phyloP scores from a whole-genome alignment of 1,140 invertebrate genomes.

The Pseudachorutes palmiensis region DNA sequence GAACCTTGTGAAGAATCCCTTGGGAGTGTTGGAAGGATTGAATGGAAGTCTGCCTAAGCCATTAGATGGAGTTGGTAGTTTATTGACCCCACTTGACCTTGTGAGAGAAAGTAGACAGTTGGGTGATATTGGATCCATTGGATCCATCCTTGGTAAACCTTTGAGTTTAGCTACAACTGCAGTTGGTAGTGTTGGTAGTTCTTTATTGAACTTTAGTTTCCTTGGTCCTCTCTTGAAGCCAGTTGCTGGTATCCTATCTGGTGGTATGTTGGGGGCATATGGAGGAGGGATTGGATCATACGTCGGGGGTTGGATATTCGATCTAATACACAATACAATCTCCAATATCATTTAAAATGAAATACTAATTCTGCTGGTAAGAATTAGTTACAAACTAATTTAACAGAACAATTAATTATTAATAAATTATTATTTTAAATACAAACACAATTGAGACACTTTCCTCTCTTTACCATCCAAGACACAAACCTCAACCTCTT shows the following conservation, averaged over 20 bases:
- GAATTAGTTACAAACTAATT: too few relatives aligned
- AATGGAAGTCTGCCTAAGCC: not conserved
- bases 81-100: not conserved
- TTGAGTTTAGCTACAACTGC: not conserved
- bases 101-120: not conserved
- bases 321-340: not conserved
- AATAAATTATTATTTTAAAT: too few relatives aligned
- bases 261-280: not conserved
- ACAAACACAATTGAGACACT: too few relatives aligned
- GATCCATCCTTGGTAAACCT: not conserved
- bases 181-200: not conserved
- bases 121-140: not conserved
- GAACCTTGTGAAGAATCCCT: too few relatives aligned
- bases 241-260: not conserved
- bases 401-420: too few relatives aligned
- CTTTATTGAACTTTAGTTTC: not conserved
- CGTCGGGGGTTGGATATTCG: not conserved
- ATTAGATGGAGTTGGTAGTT: not conserved
- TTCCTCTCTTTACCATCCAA: too few relatives aligned
- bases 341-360: not conserved
- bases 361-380: too few relatives aligned
- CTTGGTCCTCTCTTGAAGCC: not conserved
- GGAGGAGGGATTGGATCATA: not conserved
- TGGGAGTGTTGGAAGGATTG: not conserved
- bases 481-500: too few relatives aligned